Evolutionary conservation across 2,113 vertebrate genomes (phyloP).

Genomic region (Pangasianodon gigas): DNA sequence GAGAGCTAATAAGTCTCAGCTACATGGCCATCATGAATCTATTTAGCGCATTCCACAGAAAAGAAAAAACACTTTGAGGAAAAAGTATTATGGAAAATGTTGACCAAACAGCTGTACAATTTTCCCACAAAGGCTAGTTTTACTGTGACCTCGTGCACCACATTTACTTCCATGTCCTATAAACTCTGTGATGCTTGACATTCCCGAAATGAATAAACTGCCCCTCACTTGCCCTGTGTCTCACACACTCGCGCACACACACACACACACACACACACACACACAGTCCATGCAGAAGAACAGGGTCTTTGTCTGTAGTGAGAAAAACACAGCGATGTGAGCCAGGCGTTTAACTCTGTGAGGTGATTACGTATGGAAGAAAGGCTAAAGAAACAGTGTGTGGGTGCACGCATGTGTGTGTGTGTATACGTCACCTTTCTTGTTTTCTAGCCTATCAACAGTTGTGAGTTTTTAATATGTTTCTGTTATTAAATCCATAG

Average conservation of each 20-base stretch:
- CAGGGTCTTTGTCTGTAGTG: constrained; percentile 23
- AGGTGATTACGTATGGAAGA: constrained; percentile 36
- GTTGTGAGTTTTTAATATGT: background rate
- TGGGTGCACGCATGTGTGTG: constrained; percentile 4
- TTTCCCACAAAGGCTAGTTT: background rate
- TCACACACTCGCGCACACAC: constrained; percentile 17
- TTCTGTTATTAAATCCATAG: background rate
- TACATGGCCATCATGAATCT: background rate
- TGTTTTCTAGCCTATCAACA: background rate
- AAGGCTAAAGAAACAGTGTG: constrained; percentile 12
- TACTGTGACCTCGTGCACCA: background rate
- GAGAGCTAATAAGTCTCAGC: background rate
- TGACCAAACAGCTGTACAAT: background rate
- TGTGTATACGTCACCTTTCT: background rate
- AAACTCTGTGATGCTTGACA: constrained; percentile 49
- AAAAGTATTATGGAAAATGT: background rate
- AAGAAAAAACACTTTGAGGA: background rate
- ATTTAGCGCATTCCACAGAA: background rate
- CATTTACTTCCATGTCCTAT: constrained; percentile 18
- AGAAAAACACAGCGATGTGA: constrained; percentile 40
- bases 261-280: constrained; percentile 20
- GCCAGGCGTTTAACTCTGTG: constrained; percentile 35
- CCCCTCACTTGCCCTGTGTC: constrained; percentile 27
- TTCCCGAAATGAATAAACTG: constrained; percentile 51
- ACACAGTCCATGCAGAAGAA: constrained; percentile 31